phyloP scores from a whole-genome alignment of 1,140 invertebrate species.

The Aphelenchoides avenae region DNA sequence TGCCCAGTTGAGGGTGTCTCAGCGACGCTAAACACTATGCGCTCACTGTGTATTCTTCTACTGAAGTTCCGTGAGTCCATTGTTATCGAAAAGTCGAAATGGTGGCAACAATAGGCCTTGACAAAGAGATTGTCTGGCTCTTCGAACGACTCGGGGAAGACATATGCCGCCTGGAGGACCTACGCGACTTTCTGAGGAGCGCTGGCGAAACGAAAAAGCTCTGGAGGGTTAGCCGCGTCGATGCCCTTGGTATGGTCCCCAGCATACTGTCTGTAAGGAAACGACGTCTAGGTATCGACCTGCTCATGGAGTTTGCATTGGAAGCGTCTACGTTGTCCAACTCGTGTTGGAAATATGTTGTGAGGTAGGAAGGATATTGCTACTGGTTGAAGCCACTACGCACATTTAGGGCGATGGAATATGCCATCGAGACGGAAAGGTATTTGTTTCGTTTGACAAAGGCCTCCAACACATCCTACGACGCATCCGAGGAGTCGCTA shows the following conservation, averaged over 20 bases:
- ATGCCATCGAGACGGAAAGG: conserved; percentile 17
- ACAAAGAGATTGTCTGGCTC: conserved; percentile 20
- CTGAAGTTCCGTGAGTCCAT: conserved; percentile 15
- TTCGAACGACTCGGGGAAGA: conserved; percentile 22
- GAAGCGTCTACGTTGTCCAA: conserved; percentile 6
- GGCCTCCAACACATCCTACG: conserved; percentile 12
- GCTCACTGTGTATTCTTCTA: conserved; percentile 10
- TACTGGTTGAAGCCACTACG: too few relatives aligned
- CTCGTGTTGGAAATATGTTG: conserved; percentile 18
- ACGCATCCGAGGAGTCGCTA: conserved; percentile 19
- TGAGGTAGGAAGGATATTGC: too few relatives aligned
- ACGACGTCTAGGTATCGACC: conserved; percentile 11
- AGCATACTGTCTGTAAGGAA: not conserved
- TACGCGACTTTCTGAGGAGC: conserved; percentile 11
- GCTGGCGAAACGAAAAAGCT: conserved; percentile 20
- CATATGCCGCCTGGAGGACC: conserved; percentile 19
- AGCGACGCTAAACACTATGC: conserved; percentile 18
- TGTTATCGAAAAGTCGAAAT: too few relatives aligned
- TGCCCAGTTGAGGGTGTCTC: conserved; percentile 19
- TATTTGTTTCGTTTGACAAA: conserved; percentile 25
- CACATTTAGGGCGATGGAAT: conserved; percentile 15
- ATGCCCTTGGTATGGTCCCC: conserved; percentile 6
- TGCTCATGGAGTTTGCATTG: conserved; percentile 12
- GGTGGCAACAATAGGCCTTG: too few relatives aligned
- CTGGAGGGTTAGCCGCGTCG: conserved; percentile 21